Conservation (phyloP, 2,113 vertebrate genomes). For the Pterocles orientalis region DNA sequence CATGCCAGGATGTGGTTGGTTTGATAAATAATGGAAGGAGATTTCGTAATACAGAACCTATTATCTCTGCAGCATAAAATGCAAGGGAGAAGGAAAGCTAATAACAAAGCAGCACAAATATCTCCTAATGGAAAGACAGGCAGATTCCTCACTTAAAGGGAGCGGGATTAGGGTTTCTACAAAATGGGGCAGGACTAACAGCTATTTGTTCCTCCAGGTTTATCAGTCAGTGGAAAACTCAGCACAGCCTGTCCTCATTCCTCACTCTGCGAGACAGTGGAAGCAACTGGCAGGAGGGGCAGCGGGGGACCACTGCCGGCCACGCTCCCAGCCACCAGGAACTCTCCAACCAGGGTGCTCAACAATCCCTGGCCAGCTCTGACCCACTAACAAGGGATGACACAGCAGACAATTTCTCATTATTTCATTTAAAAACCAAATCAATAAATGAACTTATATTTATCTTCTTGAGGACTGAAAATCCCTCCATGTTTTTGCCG, state of each 20-base stretch:
- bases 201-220: background rate
- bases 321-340: background rate
- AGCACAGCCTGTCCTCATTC: background rate
- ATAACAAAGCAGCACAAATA: background rate
- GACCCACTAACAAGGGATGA: background rate
- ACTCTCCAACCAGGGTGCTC: background rate
- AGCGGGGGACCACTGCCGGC: rapidly evolving
- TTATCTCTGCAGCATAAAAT: background rate
- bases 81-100: background rate
- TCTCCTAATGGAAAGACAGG: background rate
- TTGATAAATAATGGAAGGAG: slow-evolving; percentile 28
- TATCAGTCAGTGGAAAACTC: background rate
- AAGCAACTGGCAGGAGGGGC: background rate
- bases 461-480: rapidly evolving
- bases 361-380: background rate
- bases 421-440: background rate
- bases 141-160: background rate
- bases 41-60: background rate
- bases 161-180: background rate
- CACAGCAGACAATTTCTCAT: rapidly evolving
- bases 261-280: too few relatives aligned
- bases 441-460: background rate
- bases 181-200: background rate
- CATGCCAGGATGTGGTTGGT: slow-evolving; percentile 3
- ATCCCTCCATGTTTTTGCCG: background rate